Percentiles rank a stretch among this genome's conserved stretches.
These are phyloP conservation scores for Ictidomys tridecemlineatus DNA, from an alignment of 2,113 vertebrate genomes.

Conservation along the genomic window DNA sequence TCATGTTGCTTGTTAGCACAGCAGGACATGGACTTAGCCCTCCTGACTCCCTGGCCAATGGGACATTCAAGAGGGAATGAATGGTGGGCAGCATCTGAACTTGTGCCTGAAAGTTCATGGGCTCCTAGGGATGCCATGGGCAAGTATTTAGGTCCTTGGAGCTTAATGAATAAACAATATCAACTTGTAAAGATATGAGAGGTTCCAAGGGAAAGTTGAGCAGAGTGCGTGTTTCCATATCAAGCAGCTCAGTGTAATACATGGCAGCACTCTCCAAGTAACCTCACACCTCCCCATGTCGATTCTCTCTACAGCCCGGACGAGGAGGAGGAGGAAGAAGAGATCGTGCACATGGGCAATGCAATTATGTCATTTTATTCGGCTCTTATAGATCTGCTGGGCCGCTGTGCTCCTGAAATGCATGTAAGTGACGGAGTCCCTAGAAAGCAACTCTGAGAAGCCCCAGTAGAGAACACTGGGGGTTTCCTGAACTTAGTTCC, in stretches of 20 bases:
- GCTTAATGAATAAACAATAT: background rate
- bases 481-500: background rate
- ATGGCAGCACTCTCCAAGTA: background rate
- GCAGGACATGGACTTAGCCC: too few relatives aligned
- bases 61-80: background rate
- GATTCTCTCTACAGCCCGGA: slow-evolving; percentile 87
- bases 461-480: background rate
- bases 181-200: background rate
- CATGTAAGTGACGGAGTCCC: slow-evolving; percentile 90
- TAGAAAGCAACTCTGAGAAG: background rate
- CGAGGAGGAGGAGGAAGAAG: slow-evolving; percentile 93
- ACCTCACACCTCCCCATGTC: background rate
- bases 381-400: slow-evolving; percentile 97
- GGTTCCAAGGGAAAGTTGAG: background rate
- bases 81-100: background rate
- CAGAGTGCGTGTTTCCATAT: background rate
- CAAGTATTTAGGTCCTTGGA: slow-evolving; percentile 6
- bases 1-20: background rate
- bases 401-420: slow-evolving; percentile 98
- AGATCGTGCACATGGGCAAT: slow-evolving; percentile 98
- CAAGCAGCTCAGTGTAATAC: background rate
- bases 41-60: background rate
- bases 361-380: slow-evolving; percentile 99
- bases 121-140: background rate
- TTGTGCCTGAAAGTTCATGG: background rate